Conservation (phyloP, 2,113 vertebrate species). For the Piaya cayana region DNA sequence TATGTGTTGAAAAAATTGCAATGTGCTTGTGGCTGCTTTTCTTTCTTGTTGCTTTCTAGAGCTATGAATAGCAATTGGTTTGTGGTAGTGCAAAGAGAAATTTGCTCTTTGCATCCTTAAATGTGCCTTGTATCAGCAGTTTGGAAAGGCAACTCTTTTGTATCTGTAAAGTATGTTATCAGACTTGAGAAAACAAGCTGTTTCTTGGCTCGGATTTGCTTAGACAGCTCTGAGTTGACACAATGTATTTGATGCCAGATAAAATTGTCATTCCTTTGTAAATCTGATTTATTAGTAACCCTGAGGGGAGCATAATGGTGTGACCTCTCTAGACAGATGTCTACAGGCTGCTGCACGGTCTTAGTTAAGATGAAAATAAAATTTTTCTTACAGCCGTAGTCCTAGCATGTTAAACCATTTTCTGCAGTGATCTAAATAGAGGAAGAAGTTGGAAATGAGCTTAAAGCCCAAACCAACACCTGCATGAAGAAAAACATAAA, state of each 20-base stretch:
- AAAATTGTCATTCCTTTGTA: background rate
- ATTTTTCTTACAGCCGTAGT: background rate
- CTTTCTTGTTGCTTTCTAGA: background rate
- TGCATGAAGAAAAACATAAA: background rate
- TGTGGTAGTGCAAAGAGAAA: background rate
- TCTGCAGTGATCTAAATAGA: background rate
- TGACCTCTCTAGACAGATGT: background rate
- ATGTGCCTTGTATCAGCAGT: background rate
- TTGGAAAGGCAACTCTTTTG: background rate
- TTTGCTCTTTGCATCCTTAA: background rate
- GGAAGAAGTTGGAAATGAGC: background rate
- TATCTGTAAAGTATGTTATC: background rate
- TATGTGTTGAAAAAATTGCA: background rate
- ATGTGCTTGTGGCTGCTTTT: background rate
- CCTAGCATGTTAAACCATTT: background rate
- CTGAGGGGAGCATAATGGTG: background rate
- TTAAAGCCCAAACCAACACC: fast-evolving
- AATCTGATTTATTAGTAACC: background rate
- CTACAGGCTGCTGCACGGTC: background rate
- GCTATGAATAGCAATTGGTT: background rate
- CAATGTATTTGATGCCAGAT: background rate
- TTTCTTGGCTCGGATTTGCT: background rate
- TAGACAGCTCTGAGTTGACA: background rate
- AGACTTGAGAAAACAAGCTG: background rate
- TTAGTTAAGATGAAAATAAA: background rate